Evolutionary conservation across 64 coral and sea anemone species (phyloP), one percentile per base, ranked within the genome.

Genomic region (Dendronephthya gigantea): DNA sequence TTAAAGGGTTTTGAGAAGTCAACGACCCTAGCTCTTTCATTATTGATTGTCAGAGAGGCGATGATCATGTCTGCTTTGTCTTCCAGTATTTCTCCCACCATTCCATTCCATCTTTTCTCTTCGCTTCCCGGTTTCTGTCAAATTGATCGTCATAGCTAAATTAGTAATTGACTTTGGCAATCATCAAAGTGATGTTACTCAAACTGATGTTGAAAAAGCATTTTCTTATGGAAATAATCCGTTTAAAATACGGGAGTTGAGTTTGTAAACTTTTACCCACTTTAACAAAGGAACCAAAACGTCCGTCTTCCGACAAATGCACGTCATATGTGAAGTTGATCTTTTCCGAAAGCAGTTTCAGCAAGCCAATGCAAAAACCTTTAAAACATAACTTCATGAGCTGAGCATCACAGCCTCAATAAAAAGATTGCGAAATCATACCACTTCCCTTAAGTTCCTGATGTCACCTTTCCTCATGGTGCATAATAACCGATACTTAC

Each of bases 1-100:
- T 97, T 97, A 48, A 97, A 97, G 1, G 94, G 94, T 89, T 97
- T 97, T 32, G 94, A 97, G 50, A 97, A 97, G 40, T 97, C 94
- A 5, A 97, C 88, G 88, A 92, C 93, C 40, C 93, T 89, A 39
- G 94, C 94, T 82, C 94, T 85, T 40, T 97, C 91, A 19, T 97
- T 97, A 62, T 97, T 97, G 82, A 97, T 97, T 0, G 94, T 97
- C 15, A 97, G 40, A 29, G 94, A 87, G 32, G 94, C 94, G 7
- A 97, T 89, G 34, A 97, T 97, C 16, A 97, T 79, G 36, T 97
- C 94, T 9, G 94, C 87, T 68, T 93, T 92, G 10, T 86, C 94
- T 13, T 97, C 86, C 43, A 97, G 88, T 22, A 97, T 86, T 68
- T 97, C 94, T 22, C 94, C 94, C 1, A 97, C 94, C 94, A 97